Evolutionary conservation across 2,797 vertebrate species (phyloP), one percentile per base, ranked within the genome.

Genomic region (Sebastes oblongus): DNA sequence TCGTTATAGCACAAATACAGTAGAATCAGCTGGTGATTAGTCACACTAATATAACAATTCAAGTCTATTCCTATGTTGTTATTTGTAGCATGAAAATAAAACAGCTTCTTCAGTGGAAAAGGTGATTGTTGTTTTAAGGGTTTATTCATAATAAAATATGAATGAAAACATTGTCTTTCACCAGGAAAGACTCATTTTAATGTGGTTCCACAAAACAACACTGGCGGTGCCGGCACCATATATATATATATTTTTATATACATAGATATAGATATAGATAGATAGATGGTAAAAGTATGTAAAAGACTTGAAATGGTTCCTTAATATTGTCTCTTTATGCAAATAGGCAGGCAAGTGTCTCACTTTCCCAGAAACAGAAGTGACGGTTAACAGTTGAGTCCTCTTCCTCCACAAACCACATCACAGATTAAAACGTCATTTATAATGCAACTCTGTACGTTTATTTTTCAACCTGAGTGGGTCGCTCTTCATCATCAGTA

Each of bases 201-300:
- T 89, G 70, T 67, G 22, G 8, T 62, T 76, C 22, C 20, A 75
- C 11, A 65, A 66, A 72, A 67, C 24, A 58, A 66, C 9, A 80
- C 11, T 29, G 30, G 65, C 83, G 91, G 80, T 30, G 75, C 89
- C 92, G 75, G 86, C 92, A 90, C 88, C 14, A 42, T 14, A 42
- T 14, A 14, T 42, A 14, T 39, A 42, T 42, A 42, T 14, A 42
- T 42, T 14, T 42, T 14, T 42, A 42, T 42, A 42, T 14, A 14
- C 14, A 42, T 42, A 14, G 13, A 42, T 42, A 42, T 42, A 39
- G 5, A 39, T 13, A 39, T 39, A 39, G 10, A 34, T 34, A 34
- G 36, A 39, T 39, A 39, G 36, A 39, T 25, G 27, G 29, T 56
- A 56, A 83, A 73, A 72, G 24, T 0, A 56, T 42, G 4, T 61